Evolutionary conservation across 1,140 invertebrate species (phyloP).

Genomic region (Bicyclus anynana): DNA sequence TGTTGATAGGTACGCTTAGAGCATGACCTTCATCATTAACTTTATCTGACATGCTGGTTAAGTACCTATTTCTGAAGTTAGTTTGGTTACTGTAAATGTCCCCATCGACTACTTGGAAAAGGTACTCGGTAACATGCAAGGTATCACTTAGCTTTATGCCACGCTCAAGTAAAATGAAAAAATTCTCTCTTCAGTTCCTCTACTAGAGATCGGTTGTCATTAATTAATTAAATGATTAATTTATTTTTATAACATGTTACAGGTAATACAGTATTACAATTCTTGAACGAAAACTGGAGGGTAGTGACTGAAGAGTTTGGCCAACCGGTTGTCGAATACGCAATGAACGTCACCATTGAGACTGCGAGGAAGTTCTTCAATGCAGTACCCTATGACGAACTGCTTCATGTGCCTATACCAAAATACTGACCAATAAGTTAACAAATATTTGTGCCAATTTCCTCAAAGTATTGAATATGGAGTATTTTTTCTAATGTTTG

Average conservation of each 20-base stretch:
- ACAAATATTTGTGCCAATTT: neutral
- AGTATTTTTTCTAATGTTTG: neutral
- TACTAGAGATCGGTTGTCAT: too few species aligned
- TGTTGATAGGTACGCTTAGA: too few species aligned
- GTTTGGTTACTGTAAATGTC: too few species aligned
- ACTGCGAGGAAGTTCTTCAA: conserved; percentile 66
- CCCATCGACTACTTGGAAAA: too few species aligned
- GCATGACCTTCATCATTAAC: neutral
- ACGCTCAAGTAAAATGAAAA: too few species aligned
- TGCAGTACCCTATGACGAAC: conserved; percentile 62
- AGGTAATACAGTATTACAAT: conserved; percentile 68
- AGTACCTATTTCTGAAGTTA: too few species aligned
- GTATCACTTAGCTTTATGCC: too few species aligned
- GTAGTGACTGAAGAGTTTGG: conserved; percentile 69
- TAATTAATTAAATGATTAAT: neutral
- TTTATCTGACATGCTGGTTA: neutral
- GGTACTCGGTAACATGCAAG: too few species aligned
- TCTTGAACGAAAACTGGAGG: conserved; percentile 70
- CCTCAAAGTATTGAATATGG: neutral
- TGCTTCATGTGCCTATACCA: conserved; percentile 64
- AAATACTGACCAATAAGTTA: conserved; percentile 40
- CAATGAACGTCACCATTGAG: conserved; percentile 60
- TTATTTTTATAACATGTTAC: conserved; percentile 22
- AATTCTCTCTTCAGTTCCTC: too few species aligned
- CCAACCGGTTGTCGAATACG: conserved; percentile 65